Conservation (phyloP, 2,113 vertebrate species). For the Macquaria australasica region DNA sequence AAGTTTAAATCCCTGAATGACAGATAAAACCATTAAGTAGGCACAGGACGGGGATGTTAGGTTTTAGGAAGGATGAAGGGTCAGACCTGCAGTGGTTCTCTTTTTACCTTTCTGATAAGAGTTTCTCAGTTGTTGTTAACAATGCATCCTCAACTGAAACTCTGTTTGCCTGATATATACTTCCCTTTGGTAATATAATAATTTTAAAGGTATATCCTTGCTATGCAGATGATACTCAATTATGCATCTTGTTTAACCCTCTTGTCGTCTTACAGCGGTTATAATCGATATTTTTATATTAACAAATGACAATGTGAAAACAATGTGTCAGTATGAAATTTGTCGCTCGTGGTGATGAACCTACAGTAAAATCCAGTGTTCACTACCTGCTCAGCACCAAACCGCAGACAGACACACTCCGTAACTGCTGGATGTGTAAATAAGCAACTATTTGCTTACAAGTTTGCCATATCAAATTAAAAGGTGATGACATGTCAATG, state of each 20-base stretch:
- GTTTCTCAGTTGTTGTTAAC: not conserved
- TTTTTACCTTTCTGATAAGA: not conserved
- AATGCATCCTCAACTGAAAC: not conserved
- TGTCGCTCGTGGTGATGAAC: not conserved
- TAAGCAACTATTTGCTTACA: not conserved
- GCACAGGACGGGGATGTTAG: not conserved
- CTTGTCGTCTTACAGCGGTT: not conserved
- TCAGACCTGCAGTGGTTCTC: not conserved
- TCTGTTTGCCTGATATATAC: not conserved
- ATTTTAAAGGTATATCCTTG: not conserved
- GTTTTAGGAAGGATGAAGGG: not conserved
- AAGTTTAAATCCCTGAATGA: conserved; percentile 39
- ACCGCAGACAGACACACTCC: not conserved
- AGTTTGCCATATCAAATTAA: not conserved
- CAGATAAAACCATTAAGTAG: conserved; percentile 20
- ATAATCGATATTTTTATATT: not conserved
- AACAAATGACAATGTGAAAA: not conserved
- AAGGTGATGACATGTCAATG: not conserved
- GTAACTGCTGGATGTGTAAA: not conserved
- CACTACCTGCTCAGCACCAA: not conserved
- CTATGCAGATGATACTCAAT: not conserved
- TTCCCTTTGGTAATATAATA: not conserved
- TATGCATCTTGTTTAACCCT: too few relatives aligned
- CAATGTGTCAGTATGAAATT: not conserved
- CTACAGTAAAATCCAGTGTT: not conserved